These are phyloP conservation scores for Lithophane ornitopus DNA, from an alignment of 2,888 invertebrate species.

Conservation along the genomic window DNA sequence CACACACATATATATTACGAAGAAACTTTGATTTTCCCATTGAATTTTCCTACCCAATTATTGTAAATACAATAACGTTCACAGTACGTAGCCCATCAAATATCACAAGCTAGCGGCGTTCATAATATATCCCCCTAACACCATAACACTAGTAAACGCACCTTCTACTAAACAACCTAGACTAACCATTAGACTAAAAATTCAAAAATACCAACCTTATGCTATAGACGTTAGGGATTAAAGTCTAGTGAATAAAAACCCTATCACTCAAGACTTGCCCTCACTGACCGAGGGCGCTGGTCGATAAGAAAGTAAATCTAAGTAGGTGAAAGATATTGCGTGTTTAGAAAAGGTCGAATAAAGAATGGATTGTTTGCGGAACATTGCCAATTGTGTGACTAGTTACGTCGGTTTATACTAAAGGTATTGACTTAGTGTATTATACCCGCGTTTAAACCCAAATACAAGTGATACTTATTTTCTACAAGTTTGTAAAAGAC, in stretches of 20 bases:
- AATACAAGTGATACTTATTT: no score
- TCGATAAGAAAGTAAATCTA: constrained; percentile 46
- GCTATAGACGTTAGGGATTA: constrained; percentile 1
- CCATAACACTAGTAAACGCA: background rate
- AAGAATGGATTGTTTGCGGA: background rate
- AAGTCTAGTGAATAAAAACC: constrained; percentile 6
- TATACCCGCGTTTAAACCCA: no score
- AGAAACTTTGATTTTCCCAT: background rate
- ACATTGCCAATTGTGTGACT: no score
- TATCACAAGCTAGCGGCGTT: background rate
- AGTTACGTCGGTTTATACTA: no score
- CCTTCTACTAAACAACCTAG: constrained; percentile 19
- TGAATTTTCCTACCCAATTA: background rate
- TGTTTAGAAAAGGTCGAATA: background rate
- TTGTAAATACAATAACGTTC: background rate
- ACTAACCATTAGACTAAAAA: constrained; percentile 29
- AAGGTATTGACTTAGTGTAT: no score
- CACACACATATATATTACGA: background rate
- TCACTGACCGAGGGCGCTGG: constrained; percentile 25
- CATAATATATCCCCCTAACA: background rate
- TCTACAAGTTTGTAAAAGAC: no score
- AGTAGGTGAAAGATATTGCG: constrained; percentile 10
- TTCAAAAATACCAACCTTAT: constrained; percentile 30
- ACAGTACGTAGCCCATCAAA: no score
- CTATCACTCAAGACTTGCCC: constrained; percentile 39